phyloP scores from a whole-genome alignment of 2,888 invertebrate species.

The Spilarctia lutea region DNA sequence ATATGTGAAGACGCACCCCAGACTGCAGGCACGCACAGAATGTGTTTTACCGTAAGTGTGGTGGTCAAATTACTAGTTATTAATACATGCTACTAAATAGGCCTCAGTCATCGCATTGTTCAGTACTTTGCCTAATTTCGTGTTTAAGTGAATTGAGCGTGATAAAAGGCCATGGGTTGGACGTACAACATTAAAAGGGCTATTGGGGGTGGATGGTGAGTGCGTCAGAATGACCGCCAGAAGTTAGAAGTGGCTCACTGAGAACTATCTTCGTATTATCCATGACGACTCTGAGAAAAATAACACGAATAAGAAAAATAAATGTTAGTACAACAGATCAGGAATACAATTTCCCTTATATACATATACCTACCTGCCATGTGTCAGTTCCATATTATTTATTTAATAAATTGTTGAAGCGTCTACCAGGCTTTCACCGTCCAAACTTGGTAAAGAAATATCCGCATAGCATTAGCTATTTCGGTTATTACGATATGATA shows the following conservation, averaged over 20 bases:
- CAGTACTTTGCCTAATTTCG: no score
- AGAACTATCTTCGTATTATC: no score
- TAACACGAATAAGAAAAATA: no score
- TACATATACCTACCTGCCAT: background rate
- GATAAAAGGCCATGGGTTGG: no score
- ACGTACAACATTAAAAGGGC: no score
- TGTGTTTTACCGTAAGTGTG: background rate
- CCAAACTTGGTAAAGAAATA: background rate
- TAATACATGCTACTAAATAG: background rate
- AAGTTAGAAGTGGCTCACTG: no score
- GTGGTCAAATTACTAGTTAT: background rate
- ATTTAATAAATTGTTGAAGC: background rate
- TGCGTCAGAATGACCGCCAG: no score
- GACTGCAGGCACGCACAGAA: conserved; percentile 18
- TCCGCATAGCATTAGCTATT: background rate
- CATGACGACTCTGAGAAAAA: no score
- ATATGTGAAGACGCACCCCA: conserved; percentile 48
- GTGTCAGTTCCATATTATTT: background rate
- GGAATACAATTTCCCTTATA: no score
- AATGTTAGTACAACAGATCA: no score
- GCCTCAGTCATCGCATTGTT: background rate
- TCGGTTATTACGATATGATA: background rate
- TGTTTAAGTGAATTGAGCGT: no score
- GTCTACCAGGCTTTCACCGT: background rate
- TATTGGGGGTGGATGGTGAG: no score